Base-by-base conservation (phyloP, 2,888 invertebrate species). In the Caenorhabditis panamensis region DNA sequence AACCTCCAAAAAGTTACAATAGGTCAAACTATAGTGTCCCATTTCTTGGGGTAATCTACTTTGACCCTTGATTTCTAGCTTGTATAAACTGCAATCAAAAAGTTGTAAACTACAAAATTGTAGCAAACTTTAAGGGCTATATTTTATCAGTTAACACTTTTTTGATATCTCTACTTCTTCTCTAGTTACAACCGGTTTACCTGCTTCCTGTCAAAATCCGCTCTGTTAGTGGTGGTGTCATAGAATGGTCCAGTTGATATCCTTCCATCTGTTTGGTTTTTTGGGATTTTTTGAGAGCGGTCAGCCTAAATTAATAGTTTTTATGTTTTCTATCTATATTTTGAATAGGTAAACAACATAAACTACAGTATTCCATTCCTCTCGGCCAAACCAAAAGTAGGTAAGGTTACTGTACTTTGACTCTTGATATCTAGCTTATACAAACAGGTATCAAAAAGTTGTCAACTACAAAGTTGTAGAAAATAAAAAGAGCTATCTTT, bases 191-290 rank as follows among this genome's bases (percentile, higher is more conserved):
- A 13, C 22, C 5, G n/a, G 9, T 11, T n/a, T n/a, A 72, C 63
- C 47, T 76, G 47, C 44, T 76, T 76, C 54, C 37, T 76, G 9
- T 41, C 53, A 44, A 53, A 76, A 61, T 76, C 76, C 13, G 76
- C 61, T 41, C 61, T 24, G 61, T 76, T 66, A 3, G 75, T 75
- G 2, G 75, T 75, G 3, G 37, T 59, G 1, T 22, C 66, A 22
- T 66, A 36, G 28, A 75, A 75, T 1, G 56, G 51, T 16, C 59
- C 69, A 11, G 41, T 24, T 2, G 61, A 26, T 2, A 61, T 2
- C 8, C 24, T 11, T 1, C 47, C 18, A n/a, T 20, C 26, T 1
- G 26, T 44, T 9, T 6, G 44, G 2, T 26, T 16, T 36, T 13
- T 56, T 2, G 26, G 28, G 16, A 26, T 3, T 2, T 24, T 41